These are phyloP conservation scores for Microtus pennsylvanicus DNA, from an alignment of 2,113 vertebrate species.

Conservation along the genomic window DNA sequence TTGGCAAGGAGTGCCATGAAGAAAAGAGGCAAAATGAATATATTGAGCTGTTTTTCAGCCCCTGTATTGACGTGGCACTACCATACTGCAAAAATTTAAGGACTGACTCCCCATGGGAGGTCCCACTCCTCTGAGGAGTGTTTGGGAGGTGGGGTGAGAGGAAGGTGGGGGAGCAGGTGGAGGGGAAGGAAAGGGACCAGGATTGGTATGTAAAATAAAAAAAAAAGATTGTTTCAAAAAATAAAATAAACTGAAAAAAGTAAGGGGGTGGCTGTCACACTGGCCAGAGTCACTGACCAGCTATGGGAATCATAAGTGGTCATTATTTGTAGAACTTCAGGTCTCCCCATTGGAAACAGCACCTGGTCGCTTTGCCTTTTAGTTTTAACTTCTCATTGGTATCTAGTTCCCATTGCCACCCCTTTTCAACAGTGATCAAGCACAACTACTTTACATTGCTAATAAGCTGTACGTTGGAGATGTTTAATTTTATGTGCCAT, in stretches of 20 bases:
- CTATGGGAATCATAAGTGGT: neutral
- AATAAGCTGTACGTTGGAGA: neutral
- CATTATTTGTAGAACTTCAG: neutral
- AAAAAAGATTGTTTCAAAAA: no score
- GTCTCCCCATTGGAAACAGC: neutral
- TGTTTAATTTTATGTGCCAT: neutral
- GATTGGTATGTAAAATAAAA: no score
- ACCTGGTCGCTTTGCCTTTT: neutral
- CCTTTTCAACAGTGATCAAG: neutral
- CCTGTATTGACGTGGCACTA: neutral
- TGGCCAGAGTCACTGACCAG: neutral
- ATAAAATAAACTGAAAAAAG: neutral
- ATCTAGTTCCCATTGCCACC: neutral
- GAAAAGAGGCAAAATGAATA: neutral
- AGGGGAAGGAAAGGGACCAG: accelerated
- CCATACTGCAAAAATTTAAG: neutral
- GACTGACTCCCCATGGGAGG: no score
- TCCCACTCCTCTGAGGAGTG: no score
- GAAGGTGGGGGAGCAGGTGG: no score
- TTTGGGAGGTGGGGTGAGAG: no score
- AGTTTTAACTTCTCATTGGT: neutral
- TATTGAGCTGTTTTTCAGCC: neutral
- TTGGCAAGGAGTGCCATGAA: neutral
- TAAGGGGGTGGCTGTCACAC: neutral
- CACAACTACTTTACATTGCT: neutral